These are phyloP conservation scores for Trachops cirrhosus DNA, from an alignment of 2,797 vertebrate species.

Conservation along the genomic window DNA sequence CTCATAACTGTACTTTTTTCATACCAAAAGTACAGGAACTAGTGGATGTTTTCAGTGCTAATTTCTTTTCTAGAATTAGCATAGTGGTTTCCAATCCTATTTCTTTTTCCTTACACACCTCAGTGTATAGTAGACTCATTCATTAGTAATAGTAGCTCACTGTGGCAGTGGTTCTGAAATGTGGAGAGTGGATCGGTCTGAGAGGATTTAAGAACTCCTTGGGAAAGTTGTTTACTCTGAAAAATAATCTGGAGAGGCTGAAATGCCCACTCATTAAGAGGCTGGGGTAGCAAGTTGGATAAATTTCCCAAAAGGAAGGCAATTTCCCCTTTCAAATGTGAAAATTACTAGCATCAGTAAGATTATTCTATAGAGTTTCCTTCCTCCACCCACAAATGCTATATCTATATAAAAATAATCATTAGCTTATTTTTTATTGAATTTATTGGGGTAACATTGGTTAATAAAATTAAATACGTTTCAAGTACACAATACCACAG, in stretches of 20 bases:
- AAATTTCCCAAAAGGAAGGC: neutral
- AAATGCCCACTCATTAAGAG: neutral
- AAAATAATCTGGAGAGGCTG: neutral
- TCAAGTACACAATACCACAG: neutral
- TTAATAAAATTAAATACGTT: neutral
- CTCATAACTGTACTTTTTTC: neutral
- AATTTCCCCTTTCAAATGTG: constrained; percentile 44
- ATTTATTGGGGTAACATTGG: neutral
- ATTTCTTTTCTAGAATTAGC: neutral
- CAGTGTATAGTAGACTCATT: neutral
- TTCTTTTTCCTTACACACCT: neutral
- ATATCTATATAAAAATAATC: neutral
- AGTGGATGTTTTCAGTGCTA: neutral
- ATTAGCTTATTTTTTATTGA: neutral
- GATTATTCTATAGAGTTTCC: constrained; percentile 16
- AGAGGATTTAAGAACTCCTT: neutral
- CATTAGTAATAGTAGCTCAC: constrained; percentile 1
- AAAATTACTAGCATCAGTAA: constrained; percentile 22
- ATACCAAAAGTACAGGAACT: neutral
- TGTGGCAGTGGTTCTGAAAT: neutral
- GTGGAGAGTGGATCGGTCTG: neutral
- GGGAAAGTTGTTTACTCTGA: neutral
- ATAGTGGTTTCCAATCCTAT: neutral
- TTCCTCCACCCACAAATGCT: neutral
- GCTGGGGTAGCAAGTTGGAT: neutral